Percentiles rank a stretch among this genome's conserved stretches.
phyloP scores from a whole-genome alignment of 2,888 invertebrate genomes.

The Hybos culiciformis region DNA sequence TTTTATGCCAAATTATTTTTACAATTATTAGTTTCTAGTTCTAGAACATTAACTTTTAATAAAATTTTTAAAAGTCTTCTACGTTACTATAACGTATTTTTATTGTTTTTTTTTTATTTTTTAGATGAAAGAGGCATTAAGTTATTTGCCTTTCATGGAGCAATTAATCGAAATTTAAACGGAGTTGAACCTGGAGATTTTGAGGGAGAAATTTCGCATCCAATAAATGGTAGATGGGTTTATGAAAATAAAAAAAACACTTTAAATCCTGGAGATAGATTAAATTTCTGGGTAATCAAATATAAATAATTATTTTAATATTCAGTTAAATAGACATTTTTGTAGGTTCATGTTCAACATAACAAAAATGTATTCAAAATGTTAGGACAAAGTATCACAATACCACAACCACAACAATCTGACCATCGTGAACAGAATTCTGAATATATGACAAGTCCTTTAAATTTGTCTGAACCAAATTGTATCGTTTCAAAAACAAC shows the following conservation, averaged over 20 bases:
- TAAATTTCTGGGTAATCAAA: conserved; percentile 48
- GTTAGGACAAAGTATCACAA: not conserved
- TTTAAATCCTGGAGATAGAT: conserved; percentile 41
- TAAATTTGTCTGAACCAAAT: not conserved
- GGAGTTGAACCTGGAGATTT: conserved; percentile 41
- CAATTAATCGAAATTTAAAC: conserved; percentile 42
- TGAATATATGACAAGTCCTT: not conserved
- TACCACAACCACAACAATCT: not conserved
- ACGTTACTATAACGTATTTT: too few relatives aligned
- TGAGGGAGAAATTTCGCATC: conserved; percentile 35
- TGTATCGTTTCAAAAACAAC: not conserved
- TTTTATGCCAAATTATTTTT: too few relatives aligned
- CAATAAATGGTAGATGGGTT: conserved; percentile 40
- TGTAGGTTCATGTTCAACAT: not conserved
- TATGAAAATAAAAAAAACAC: conserved; percentile 35
- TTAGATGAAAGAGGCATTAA: conserved; percentile 39
- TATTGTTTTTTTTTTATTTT: not conserved
- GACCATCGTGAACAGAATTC: not conserved
- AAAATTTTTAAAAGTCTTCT: too few relatives aligned
- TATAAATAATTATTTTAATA: too few relatives aligned
- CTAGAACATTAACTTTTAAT: too few relatives aligned
- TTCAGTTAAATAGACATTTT: too few relatives aligned
- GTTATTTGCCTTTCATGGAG: conserved; percentile 51
- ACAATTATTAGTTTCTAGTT: too few relatives aligned
- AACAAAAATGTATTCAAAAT: not conserved